Percentiles rank a stretch among this genome's conserved stretches.
These are phyloP conservation scores for Platyscapa corneri DNA, from an alignment of 1,140 invertebrate species.

Conservation along the genomic window DNA sequence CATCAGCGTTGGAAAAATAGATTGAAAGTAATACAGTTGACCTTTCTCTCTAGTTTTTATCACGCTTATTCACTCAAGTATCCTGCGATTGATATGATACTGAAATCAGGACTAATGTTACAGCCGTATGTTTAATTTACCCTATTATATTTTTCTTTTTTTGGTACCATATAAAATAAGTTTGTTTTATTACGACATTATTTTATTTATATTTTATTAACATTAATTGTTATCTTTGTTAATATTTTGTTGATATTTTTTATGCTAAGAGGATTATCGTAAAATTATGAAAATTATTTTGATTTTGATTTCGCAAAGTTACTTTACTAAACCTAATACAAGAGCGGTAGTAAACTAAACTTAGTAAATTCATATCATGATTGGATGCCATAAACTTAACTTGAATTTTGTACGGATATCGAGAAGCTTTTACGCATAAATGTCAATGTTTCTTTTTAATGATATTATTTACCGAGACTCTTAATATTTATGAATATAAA, in stretches of 20 bases:
- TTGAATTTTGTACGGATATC: too few species aligned
- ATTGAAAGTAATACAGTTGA: conserved; percentile 11
- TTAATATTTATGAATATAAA: too few species aligned
- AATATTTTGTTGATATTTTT: too few species aligned
- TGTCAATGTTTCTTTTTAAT: too few species aligned
- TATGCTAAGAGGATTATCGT: too few species aligned
- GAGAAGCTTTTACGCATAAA: too few species aligned
- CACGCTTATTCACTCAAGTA: background rate
- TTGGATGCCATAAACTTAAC: too few species aligned
- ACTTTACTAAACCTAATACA: background rate
- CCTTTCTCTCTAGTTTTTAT: conserved; percentile 18
- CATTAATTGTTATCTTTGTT: too few species aligned
- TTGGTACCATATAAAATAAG: background rate
- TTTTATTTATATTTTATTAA: too few species aligned
- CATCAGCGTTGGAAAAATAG: background rate
- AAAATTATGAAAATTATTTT: background rate
- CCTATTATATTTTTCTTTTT: background rate
- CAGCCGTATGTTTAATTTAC: background rate
- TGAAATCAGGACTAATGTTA: background rate
- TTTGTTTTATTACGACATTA: background rate
- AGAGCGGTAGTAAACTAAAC: background rate
- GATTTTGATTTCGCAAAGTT: background rate
- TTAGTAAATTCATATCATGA: background rate
- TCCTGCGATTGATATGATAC: background rate
- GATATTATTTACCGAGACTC: too few species aligned